Evolutionary conservation across 1,140 invertebrate species (phyloP).

Genomic region (Archivesica marissinica): DNA sequence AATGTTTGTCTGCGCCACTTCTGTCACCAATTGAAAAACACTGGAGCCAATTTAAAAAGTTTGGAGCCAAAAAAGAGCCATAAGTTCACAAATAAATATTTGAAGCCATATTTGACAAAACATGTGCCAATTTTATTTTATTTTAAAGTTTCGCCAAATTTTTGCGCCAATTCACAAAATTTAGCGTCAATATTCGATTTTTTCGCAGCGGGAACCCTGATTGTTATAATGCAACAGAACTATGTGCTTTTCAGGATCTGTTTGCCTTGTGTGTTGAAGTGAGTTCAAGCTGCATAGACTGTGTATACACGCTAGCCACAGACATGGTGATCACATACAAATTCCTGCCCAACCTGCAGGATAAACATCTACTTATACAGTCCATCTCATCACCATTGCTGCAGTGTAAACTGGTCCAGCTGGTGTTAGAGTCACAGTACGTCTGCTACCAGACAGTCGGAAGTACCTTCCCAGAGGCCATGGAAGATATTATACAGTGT

Average conservation of each 20-base stretch:
- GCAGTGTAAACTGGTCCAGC: constrained; percentile 19
- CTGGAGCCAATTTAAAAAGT: no score
- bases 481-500: constrained; percentile 25
- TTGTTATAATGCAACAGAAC: no score
- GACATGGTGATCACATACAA: constrained; percentile 23
- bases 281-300: constrained; percentile 39
- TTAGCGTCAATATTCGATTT: no score
- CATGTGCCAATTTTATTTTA: no score
- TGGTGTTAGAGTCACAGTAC: constrained; percentile 32
- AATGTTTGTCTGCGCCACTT: no score
- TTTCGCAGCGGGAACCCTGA: no score
- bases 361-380: neutral
- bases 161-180: no score
- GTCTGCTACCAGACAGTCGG: neutral
- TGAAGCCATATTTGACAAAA: no score
- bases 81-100: no score
- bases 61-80: no score
- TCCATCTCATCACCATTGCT: constrained; percentile 9
- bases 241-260: constrained; percentile 25
- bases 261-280: constrained; percentile 38
- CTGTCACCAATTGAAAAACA: no score
- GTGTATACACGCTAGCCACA: neutral
- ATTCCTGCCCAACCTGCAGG: neutral
- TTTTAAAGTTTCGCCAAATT: no score
- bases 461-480: neutral